Base-by-base conservation (phyloP, 2,113 vertebrate species). In the Paramormyrops kingsleyae region DNA sequence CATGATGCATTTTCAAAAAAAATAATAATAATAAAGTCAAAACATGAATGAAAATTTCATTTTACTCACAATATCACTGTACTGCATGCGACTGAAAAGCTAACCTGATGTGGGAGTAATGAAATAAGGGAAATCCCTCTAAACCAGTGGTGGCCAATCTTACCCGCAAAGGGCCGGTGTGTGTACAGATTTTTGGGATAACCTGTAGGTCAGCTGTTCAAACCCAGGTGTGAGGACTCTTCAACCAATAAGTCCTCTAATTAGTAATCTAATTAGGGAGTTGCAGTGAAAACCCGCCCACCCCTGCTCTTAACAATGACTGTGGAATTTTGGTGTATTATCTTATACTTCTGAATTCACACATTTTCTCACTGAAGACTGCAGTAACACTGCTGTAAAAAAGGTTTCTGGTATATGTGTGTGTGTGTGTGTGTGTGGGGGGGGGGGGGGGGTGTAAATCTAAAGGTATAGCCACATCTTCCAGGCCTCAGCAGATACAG, bases 241-340 rank as follows among this genome's bases (percentile, higher is more conserved):
- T 17, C 50, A 52, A 13, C 15, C 50, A 52, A 52, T 52, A 3
- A 52, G 50, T 52, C 50, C 50, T 52, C 50, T 19, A 53, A 5
- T 53, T 53, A 19, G 50, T 53, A 53, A 53, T 53, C 50, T 53
- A 53, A 53, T 53, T 53, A 53, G 15, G 50, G 50, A 53, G 15
- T 53, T 53, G 50, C 50, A 52, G 12, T 0, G 50, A 52, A 52
- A 52, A n/a, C n/a, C n/a, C n/a, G n/a, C n/a, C n/a, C n/a, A n/a
- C n/a, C n/a, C n/a, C n/a, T n/a, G n/a, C n/a, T n/a, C n/a, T n/a
- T n/a, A 50, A 50, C 49, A 27, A 24, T 66, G 62, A 19, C n/a
- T 44, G 46, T 44, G 84, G 59, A 77, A 87, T 90, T 90, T 50
- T n/a, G 21, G 46, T 35, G 50, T 59, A 66, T 87, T n/a, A 39